Base-by-base conservation (phyloP, 2,113 vertebrate genomes). In the Monarcha castaneiventris region DNA sequence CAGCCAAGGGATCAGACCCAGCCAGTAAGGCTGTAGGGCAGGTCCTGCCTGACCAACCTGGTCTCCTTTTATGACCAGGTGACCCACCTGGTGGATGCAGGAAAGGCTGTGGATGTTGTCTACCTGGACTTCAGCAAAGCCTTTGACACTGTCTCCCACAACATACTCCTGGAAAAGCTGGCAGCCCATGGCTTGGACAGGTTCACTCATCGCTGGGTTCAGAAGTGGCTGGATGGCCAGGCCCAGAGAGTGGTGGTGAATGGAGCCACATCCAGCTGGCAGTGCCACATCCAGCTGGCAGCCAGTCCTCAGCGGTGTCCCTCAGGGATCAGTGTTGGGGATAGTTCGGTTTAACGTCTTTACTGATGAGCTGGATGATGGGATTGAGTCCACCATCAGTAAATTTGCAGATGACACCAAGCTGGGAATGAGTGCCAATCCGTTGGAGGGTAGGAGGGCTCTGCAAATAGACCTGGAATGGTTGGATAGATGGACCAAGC, bases 231-330 rank as follows among this genome's bases (percentile, higher is more conserved):
- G 22, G 22, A 59, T 4, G 20, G n/a, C n/a, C 14, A 2, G n/a
- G n/a, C n/a, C 56, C 18, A 39, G 37, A n/a, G 23, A n/a, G 39
- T 11, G 39, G 3, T n/a, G 39, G 30, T 8, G 9, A 43, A 26
- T 0, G 1, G 32, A 20, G 12, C 51, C 3, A 6, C 37, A 55
- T 26, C 51, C 37, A 55, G 37, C 3, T 33, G 37, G 35, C 1
- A 4, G 27, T 26, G 12, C 51, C 3, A 4, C 37, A 55, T 26
- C 51, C 37, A 55, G 37, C 3, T 33, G 37, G 35, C 1, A 5
- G 27, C 20, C n/a, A 30, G 48, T 7, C 27, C 13, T 27, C 49
- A 71, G 68, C 23, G 35, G 19, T 39, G 67, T 30, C 14, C 35
- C 14, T 3, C 48, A 69, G n/a, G n/a, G 13, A 20, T 69, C 27